A percentile compares a stretch with the other conserved stretches of the same genome.
These are phyloP conservation scores for Cheilosia scutellata DNA, from an alignment of 2,888 invertebrate genomes.

Conservation along the genomic window DNA sequence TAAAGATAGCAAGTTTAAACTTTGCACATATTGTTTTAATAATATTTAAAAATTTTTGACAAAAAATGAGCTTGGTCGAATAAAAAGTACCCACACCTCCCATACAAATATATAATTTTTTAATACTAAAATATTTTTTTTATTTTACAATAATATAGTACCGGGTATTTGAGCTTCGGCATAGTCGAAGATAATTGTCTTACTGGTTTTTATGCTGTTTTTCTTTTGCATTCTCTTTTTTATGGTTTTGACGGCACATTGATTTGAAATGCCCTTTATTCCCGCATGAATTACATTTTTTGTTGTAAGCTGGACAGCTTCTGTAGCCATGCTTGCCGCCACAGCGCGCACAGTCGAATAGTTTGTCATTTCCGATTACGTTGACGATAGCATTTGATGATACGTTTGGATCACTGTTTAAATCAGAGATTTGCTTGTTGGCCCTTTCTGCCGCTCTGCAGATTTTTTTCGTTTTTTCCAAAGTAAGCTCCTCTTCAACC, in stretches of 20 bases:
- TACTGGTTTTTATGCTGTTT: no score
- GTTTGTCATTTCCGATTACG: not conserved
- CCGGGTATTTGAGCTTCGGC: no score
- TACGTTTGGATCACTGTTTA: not conserved
- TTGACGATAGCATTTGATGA: not conserved
- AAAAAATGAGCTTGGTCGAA: no score
- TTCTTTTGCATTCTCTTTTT: not conserved
- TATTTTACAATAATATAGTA: no score
- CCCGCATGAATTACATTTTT: slow-evolving; percentile 11
- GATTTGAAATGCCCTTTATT: not conserved
- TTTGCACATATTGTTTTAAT: no score
- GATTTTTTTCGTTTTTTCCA: slow-evolving; percentile 28
- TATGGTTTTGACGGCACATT: not conserved
- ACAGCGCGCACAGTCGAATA: not conserved
- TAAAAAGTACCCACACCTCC: no score
- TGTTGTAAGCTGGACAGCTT: slow-evolving; percentile 5
- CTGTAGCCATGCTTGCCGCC: slow-evolving; percentile 1
- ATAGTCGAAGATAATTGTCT: no score
- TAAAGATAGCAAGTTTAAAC: no score
- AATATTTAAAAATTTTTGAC: no score
- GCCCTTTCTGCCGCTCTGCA: slow-evolving; percentile 42
- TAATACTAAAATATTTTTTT: no score
- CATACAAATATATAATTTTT: no score
- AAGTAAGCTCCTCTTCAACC: slow-evolving; percentile 14
- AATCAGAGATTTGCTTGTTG: slow-evolving; percentile 22